Evolutionary conservation across 2,888 invertebrate genomes (phyloP), one percentile per base, ranked within the genome.

Genomic region (Campoletis raptor): DNA sequence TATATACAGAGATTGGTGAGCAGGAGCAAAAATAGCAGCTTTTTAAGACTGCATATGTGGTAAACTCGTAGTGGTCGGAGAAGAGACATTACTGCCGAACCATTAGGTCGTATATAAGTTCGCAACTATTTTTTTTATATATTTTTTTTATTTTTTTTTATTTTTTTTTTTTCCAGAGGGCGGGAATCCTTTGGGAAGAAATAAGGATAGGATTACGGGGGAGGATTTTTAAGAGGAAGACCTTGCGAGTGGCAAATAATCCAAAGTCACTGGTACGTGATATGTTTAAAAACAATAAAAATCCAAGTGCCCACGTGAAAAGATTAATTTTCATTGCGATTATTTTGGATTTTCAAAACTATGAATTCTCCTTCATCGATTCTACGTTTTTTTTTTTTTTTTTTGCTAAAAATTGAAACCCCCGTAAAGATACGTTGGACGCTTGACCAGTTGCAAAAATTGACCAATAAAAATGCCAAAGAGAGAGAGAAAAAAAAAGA

Each of bases 71-170:
- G 78, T 83, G 81, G 85, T 86, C 86, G 86, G 82, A 82, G 85
- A 67, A 80, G 73, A 81, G 77, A 87, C 90, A 82, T 88, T 88
- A 87, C 83, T 88, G 81, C 85, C 88, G 86, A 89, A 87, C 83
- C 89, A 88, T 89, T 89, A 87, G 86, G n/a, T 76, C 69, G 69
- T 48, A 78, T 78, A 61, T 69, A 76, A 48, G 37, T 66, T 40
- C 72, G 72, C 21, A 61, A 24, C 42, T 66, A 48, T 64, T 36
- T 73, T 70, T 64, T 64, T 64, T 64, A n/a, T n/a, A n/a, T n/a
- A n/a, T n/a, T n/a, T n/a, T n/a, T n/a, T n/a, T n/a, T n/a, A n/a
- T n/a, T n/a, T n/a, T n/a, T n/a, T n/a, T n/a, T n/a, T 66, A 48
- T 64, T 36, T 73, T 70, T 64, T 64, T 64, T 64, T 30, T 61